Conservation (phyloP, 2,888 invertebrate genomes). For the Stramonita haemastoma region DNA sequence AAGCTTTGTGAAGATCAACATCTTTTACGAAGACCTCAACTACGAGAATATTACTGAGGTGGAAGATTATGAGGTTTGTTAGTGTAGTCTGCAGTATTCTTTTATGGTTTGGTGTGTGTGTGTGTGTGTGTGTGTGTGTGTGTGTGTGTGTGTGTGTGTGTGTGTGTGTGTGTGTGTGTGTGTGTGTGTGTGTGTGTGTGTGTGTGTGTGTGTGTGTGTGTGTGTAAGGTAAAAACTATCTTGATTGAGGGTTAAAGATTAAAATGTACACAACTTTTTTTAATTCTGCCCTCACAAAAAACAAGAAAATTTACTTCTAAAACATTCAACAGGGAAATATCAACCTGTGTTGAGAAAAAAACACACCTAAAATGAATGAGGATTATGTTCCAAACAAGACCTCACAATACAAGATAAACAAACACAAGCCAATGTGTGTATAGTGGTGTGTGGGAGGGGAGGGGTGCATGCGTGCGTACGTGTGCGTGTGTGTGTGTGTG, state of each 20-base stretch:
- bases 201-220: not conserved
- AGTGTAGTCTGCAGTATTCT: not conserved
- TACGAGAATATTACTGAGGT: conserved; percentile 51
- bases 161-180: not conserved
- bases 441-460: no score
- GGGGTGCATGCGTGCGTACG: not conserved
- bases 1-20: conserved; percentile 52
- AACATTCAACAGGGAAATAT: no score
- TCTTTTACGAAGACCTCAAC: conserved; percentile 51
- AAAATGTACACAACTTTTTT: no score
- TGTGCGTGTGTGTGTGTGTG: not conserved
- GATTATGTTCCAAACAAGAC: no score
- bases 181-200: not conserved
- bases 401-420: no score
- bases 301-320: no score
- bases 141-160: conserved; percentile 1
- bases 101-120: not conserved
- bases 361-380: no score
- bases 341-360: no score
- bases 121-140: conserved; percentile 1
- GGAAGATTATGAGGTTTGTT: conserved; percentile 47
- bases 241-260: no score
- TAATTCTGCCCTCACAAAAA: no score
- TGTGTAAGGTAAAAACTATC: no score
- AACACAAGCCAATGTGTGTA: no score